Evolutionary conservation across 2,888 invertebrate species (phyloP).

Genomic region (Agrotis puta): DNA sequence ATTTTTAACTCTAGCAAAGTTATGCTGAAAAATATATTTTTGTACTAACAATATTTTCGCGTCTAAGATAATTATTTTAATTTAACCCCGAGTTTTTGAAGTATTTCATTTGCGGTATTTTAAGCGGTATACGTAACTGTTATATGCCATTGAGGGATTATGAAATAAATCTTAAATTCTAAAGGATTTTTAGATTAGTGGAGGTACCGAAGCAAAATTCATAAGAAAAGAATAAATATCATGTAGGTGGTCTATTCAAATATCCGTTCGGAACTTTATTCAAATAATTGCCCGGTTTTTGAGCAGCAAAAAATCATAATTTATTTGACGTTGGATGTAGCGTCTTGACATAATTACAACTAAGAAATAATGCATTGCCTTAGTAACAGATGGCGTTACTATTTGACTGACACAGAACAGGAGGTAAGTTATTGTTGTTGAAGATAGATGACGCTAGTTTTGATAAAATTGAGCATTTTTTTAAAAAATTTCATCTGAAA

Average conservation of each 20-base stretch:
- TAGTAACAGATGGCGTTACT: background rate
- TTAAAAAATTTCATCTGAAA: no score
- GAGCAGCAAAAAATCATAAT: background rate
- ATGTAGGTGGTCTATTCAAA: background rate
- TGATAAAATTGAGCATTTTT: background rate
- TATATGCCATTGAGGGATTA: no score
- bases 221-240: no score
- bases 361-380: background rate
- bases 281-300: background rate
- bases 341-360: background rate
- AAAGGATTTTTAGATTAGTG: no score
- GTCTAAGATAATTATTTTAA: slow-evolving; percentile 47
- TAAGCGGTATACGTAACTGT: slow-evolving; percentile 45
- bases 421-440: background rate
- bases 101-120: slow-evolving; percentile 11
- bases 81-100: slow-evolving; percentile 6
- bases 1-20: slow-evolving; percentile 58
- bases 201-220: no score
- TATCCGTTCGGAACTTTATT: no score
- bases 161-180: no score
- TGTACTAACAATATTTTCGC: slow-evolving; percentile 59
- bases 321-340: background rate
- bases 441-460: background rate
- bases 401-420: background rate
- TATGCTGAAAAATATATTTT: slow-evolving; percentile 66